A percentile compares a stretch with the other conserved stretches of the same genome.
Evolutionary conservation across 2,797 vertebrate species (phyloP).

Genomic region (Falco concolor): DNA sequence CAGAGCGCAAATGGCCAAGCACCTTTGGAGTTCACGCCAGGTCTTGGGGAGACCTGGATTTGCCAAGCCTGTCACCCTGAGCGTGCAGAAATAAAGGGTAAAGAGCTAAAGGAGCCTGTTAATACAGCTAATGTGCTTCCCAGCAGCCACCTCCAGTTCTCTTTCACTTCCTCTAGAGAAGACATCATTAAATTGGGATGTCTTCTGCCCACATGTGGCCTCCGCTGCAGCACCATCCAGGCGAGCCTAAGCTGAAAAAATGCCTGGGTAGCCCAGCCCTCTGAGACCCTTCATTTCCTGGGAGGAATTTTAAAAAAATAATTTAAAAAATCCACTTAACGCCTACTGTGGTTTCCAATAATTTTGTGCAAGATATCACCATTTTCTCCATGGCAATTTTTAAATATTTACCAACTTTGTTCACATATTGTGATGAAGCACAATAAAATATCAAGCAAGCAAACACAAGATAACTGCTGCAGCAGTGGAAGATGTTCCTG

Average conservation of each 20-base stretch:
- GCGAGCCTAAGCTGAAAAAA: background rate
- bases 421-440: background rate
- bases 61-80: background rate
- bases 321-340: background rate
- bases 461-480: background rate
- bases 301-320: background rate
- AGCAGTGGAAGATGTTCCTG: background rate
- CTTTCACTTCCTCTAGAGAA: background rate
- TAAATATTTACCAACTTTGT: background rate
- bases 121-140: background rate
- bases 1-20: fast-evolving
- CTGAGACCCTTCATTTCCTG: background rate
- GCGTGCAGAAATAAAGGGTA: background rate
- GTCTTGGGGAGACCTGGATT: background rate
- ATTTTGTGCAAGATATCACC: background rate
- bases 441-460: background rate
- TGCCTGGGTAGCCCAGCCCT: background rate
- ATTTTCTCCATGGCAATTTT: background rate
- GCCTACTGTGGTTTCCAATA: background rate
- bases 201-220: background rate
- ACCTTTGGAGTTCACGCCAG: fast-evolving
- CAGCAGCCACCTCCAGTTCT: background rate
- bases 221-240: background rate
- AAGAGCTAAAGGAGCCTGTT: background rate
- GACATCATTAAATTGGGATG: background rate